Percentiles rank a stretch among this genome's conserved stretches.
Conservation (phyloP, 2,888 invertebrate genomes). For the Drosophila paramelanica region DNA sequence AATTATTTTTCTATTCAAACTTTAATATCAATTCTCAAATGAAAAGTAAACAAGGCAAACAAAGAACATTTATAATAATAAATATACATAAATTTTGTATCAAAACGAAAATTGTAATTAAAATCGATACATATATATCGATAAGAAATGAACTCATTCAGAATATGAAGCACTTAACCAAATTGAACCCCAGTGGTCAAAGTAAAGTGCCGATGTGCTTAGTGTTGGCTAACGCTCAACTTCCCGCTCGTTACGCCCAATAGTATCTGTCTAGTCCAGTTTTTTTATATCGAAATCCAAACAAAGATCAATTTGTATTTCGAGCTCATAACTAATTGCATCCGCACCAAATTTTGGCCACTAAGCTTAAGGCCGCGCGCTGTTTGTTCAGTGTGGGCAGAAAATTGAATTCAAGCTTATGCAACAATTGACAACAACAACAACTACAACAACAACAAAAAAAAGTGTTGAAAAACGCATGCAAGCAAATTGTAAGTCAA, state of each 20-base stretch:
- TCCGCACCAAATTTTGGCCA: conserved; percentile 53
- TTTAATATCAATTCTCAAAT: conserved; percentile 1
- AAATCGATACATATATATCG: conserved; percentile 30
- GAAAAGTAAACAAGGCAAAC: conserved; percentile 12
- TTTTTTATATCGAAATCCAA: neutral
- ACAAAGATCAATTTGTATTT: neutral
- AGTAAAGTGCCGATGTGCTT: conserved; percentile 52
- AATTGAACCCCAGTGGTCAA: conserved; percentile 50
- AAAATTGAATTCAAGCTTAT: conserved; percentile 41
- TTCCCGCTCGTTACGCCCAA: neutral
- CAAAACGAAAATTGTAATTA: conserved; percentile 38
- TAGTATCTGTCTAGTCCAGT: conserved; percentile 1
- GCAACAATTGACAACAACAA: conserved; percentile 5
- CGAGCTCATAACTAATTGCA: conserved; percentile 44
- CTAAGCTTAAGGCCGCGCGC: conserved; percentile 69
- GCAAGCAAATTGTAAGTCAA: conserved; percentile 62
- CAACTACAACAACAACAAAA: conserved; percentile 11
- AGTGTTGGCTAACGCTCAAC: conserved; percentile 38
- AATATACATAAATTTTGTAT: conserved; percentile 23
- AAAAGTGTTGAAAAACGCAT: conserved; percentile 47
- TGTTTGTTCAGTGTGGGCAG: conserved; percentile 78
- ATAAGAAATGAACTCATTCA: conserved; percentile 71
- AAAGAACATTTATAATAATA: conserved; percentile 4
- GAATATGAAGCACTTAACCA: conserved; percentile 66
- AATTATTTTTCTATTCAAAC: conserved; percentile 5